Evolutionary conservation across 1,140 invertebrate species (phyloP), one percentile per base, ranked within the genome.

Genomic region (Sitobion miscanthi): DNA sequence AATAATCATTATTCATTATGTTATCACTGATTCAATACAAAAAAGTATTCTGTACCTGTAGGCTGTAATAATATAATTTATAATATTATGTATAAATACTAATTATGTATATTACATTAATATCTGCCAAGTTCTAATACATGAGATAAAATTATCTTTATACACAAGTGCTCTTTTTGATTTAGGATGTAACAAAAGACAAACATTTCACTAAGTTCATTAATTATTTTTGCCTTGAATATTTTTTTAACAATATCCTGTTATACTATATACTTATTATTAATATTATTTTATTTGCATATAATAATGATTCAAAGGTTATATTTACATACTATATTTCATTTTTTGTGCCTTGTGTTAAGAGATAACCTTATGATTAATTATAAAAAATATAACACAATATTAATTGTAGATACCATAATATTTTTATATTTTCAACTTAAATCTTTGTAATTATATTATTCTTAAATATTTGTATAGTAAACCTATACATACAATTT

Each of bases 361-460:
- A 30, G 5, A 38, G 87, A 89, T 88, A 89, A 89, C 87, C 87
- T 88, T 54, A 87, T 89, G 20, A n/a, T 2, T n/a, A 87, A 87
- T 47, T 87, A 87, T 49, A 20, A 52, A 49, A 52, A 54, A 47
- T 88, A 77, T 77, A 54, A 54, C 0, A 52, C 0, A 52, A 69
- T 69, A n/a, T n/a, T 77, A 77, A n/a, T n/a, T 77, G 25, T 30
- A 30, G 30, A n/a, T 77, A 77, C n/a, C 4, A 77, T 77, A 77
- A 35, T 77, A 77, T n/a, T 5, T 77, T 77, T 69, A 23, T 62
- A 62, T 69, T 69, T 69, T 69, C 11, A 69, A n/a, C n/a, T 69
- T 69, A 69, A 69, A 69, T 54, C 52, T 54, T 21, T 54, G 52
- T 54, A 54, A 54, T 21, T 54, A 54, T 54, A 54, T 54, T 54